Percentiles rank a stretch among this genome's conserved stretches.
phyloP scores from a whole-genome alignment of 2,888 invertebrate species.

The Rotaria sp. region DNA sequence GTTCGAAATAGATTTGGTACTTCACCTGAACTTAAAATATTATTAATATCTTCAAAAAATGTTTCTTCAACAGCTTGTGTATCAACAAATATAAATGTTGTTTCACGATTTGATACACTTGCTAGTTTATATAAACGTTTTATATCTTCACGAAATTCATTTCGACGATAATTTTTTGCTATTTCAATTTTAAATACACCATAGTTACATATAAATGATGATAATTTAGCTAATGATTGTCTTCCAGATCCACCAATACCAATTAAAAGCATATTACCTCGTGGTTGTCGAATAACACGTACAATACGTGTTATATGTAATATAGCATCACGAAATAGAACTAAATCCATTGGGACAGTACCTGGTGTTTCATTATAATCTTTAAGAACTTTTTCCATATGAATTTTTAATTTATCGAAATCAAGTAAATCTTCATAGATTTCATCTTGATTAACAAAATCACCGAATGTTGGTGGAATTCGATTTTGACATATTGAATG shows the following conservation, averaged over 20 bases:
- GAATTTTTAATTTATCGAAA: constrained; percentile 60
- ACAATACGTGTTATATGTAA: constrained; percentile 74
- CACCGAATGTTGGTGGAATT: constrained; percentile 64
- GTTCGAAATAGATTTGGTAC: constrained; percentile 76
- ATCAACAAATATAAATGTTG: constrained; percentile 76
- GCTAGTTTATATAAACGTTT: constrained; percentile 67
- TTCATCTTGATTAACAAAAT: constrained; percentile 70
- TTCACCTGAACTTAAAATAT: constrained; percentile 77
- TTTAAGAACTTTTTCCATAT: constrained; percentile 63
- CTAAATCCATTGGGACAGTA: constrained; percentile 70
- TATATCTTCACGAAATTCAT: constrained; percentile 67
- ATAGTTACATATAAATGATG: constrained; percentile 73
- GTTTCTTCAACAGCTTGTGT: constrained; percentile 73
- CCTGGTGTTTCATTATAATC: constrained; percentile 75
- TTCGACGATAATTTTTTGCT: constrained; percentile 67
- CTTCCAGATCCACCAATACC: constrained; percentile 80
- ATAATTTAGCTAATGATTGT: constrained; percentile 70
- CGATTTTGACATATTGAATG: constrained; percentile 68
- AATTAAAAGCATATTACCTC: constrained; percentile 74
- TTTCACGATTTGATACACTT: constrained; percentile 69
- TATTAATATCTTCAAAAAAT: constrained; percentile 80
- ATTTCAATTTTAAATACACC: constrained; percentile 71
- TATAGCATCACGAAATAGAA: constrained; percentile 77
- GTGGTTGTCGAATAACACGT: constrained; percentile 71
- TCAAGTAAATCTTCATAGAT: constrained; percentile 74